phyloP scores from a whole-genome alignment of 2,797 vertebrate genomes.

The Balearica regulorum region DNA sequence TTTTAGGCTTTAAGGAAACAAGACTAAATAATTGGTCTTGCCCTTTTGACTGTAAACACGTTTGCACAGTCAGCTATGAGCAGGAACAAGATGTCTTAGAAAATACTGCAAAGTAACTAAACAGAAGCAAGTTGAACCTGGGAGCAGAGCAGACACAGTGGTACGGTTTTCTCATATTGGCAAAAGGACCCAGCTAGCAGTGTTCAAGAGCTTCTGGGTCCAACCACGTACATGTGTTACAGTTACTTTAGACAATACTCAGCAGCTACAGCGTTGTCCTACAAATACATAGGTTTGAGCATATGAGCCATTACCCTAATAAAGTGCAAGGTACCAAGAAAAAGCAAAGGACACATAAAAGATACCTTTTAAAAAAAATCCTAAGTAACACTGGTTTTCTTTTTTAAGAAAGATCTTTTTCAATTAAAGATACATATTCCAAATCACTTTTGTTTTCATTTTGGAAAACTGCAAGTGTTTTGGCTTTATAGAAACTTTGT shows the following conservation, averaged over 20 bases:
- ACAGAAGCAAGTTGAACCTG: neutral
- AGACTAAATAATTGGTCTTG: neutral
- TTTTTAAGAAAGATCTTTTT: neutral
- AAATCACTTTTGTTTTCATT: neutral
- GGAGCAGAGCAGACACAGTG: neutral
- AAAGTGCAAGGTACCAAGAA: neutral
- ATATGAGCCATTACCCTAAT: neutral
- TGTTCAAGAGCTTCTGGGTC: neutral
- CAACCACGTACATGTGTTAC: neutral
- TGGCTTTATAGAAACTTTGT: neutral
- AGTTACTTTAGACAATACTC: neutral
- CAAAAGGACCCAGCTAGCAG: neutral
- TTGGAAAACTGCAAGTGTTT: neutral
- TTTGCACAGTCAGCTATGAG: neutral
- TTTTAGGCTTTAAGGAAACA: neutral
- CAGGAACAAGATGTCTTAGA: neutral
- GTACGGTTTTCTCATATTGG: neutral
- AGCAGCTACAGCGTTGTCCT: neutral
- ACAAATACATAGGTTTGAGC: neutral
- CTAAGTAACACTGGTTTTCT: neutral
- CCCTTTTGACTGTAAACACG: neutral
- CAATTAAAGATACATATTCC: neutral
- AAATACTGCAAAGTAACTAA: neutral
- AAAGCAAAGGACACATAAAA: neutral
- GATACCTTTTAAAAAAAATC: neutral